Evolutionary conservation across 2,797 vertebrate species (phyloP), one percentile per base, ranked within the genome.

Genomic region (Hippoglossus hippoglossus): DNA sequence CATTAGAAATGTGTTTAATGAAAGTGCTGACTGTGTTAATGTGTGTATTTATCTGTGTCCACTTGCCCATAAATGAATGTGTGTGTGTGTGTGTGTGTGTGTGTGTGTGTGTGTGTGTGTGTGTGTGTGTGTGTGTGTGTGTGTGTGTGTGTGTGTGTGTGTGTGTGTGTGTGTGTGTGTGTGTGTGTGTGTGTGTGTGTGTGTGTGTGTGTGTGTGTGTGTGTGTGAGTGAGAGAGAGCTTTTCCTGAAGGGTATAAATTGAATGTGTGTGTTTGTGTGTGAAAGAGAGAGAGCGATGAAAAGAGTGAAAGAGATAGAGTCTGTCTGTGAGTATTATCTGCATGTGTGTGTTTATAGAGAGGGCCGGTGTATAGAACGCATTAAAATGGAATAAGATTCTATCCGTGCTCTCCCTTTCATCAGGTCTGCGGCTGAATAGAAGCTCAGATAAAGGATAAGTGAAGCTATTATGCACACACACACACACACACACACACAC

Each of bases 391-490:
- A 82, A 75, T 81, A 69, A 83, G 87, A 85, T 82, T 49, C 22
- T 71, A 82, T 90, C 82, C 68, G 47, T 62, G 39, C 41, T 79
- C n/a, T 58, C 73, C 53, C 68, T 91, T 84, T 87, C 83, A 87
- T 87, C 78, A 65, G 78, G 59, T 73, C 55, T 74, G 61, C 19
- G 61, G 66, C 75, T 82, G 80, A 85, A 79, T 55, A 71, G 75
- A 41, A 58, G 76, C 60, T 69, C 39, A 61, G 84, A 88, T 86
- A 77, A 83, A 63, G 49, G 70, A 73, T 78, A 83, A 83, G 87
- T 81, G 80, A 86, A 73, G 73, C 66, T 60, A 75, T 80, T 71
- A 19, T 6, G 5, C 44, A 24, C 16, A 7, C 44, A 46, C 44
- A 46, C 31, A 11, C 31, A 34, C 31, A 3, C 26, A 24, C 24